These are phyloP conservation scores for Apus apus DNA, from an alignment of 2,113 vertebrate species.

Conservation along the genomic window DNA sequence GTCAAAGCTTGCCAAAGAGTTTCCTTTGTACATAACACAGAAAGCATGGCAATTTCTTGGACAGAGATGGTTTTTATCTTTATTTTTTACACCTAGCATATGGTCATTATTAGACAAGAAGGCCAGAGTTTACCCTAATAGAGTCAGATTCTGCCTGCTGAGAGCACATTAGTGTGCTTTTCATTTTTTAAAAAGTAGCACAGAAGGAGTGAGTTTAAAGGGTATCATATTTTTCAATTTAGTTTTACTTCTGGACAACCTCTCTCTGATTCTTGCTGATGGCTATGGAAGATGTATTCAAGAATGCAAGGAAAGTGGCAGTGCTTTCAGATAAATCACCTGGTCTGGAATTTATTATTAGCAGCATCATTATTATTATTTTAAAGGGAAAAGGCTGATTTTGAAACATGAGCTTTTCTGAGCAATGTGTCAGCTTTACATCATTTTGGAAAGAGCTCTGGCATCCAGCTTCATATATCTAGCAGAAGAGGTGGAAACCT, in stretches of 20 bases:
- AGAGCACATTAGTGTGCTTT: background rate
- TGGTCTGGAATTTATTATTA: background rate
- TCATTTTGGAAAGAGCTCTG: background rate
- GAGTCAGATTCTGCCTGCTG: background rate
- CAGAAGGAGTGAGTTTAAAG: background rate
- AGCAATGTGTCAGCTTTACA: background rate
- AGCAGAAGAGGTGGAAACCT: background rate
- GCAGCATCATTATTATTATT: background rate
- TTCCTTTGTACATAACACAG: background rate
- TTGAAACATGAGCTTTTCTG: background rate
- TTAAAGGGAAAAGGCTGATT: background rate
- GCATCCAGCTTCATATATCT: background rate
- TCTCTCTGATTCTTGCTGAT: background rate
- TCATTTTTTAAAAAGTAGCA: background rate
- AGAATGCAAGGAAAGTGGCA: background rate
- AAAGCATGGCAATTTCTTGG: background rate
- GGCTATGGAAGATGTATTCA: background rate
- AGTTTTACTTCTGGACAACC: background rate
- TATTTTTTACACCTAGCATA: background rate
- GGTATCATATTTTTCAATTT: background rate
- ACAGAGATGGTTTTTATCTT: background rate
- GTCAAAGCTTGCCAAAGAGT: background rate
- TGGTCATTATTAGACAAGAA: background rate
- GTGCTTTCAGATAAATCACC: background rate
- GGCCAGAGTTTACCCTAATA: background rate